phyloP scores from a whole-genome alignment of 2,888 invertebrate species.

The Listrodromus nycthemerus region DNA sequence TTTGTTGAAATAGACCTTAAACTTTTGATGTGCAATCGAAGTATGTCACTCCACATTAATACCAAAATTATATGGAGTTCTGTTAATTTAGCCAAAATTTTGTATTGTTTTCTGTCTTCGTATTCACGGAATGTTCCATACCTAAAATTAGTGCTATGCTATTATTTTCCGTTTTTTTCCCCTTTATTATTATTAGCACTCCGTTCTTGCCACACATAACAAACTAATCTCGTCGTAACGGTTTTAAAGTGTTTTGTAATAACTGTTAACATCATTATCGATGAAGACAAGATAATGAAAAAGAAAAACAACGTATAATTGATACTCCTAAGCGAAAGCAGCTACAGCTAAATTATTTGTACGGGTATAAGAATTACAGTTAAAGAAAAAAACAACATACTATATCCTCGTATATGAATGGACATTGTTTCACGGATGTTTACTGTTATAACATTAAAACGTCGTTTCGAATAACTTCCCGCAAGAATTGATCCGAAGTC shows the following conservation, averaged over 20 bases:
- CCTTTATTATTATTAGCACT: slow-evolving; percentile 34
- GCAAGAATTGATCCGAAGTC: slow-evolving; percentile 15
- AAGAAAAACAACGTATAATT: slow-evolving; percentile 40
- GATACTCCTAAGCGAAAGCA: slow-evolving; percentile 42
- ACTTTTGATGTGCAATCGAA: neutral
- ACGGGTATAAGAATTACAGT: slow-evolving; percentile 52
- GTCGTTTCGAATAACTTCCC: slow-evolving; percentile 27
- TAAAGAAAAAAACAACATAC: slow-evolving; percentile 31
- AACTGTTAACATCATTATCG: slow-evolving; percentile 51
- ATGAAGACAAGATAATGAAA: slow-evolving; percentile 39
- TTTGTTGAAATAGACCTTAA: neutral
- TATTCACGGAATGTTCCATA: slow-evolving; percentile 1
- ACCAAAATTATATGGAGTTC: slow-evolving; percentile 1
- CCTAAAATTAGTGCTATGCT: slow-evolving; percentile 12
- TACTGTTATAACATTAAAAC: slow-evolving; percentile 42
- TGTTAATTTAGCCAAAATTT: neutral
- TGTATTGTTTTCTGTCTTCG: slow-evolving; percentile 17
- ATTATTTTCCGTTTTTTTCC: slow-evolving; percentile 5
- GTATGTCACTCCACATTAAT: neutral
- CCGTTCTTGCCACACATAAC: slow-evolving; percentile 51
- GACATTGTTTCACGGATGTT: slow-evolving; percentile 53
- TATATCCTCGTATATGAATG: slow-evolving; percentile 61
- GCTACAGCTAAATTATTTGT: slow-evolving; percentile 57
- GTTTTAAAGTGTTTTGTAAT: slow-evolving; percentile 51
- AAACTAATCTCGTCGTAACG: slow-evolving; percentile 44